Base-by-base conservation (phyloP, 2,888 invertebrate species). In the Ophonus ardosiacus region DNA sequence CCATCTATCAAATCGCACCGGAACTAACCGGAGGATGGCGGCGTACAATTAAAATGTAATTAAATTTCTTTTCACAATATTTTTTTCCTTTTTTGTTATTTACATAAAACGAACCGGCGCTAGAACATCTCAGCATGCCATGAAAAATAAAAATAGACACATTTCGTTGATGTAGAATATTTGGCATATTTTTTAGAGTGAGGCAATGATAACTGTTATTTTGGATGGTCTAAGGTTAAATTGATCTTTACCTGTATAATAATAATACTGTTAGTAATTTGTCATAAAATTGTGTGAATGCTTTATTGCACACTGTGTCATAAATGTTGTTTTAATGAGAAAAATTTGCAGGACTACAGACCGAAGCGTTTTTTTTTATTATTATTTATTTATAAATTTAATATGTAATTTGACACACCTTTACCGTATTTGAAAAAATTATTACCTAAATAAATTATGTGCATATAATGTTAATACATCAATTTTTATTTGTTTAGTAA, bases 21-120 rank as follows among this genome's bases (percentile, higher is more conserved):
- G 83, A 83, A 83, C 83, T 83, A 83, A 83, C 83, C 61, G 83
- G 61, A 57, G 83, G 83, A 83, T 83, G 71, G 83, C 83, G 74
- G 83, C 63, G 76, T 83, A 83, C 83, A 83, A 83, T 83, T 83
- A 83, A 83, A 83, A 83, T 83, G 83, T 83, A 83, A 83, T 83
- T 83, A 83, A 83, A 82, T 83, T 83, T 83, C 61, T 83, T 83
- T 83, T 71, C 71, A 56, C 31, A 38, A 71, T 82, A 71, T 59
- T 78, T 78, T 78, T 78, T 82, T 57, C 43, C 59, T 59, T 78
- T 78, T 78, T 78, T 82, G 21, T 68, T 71, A 82, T 82, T 71
- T 82, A 82, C 82, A 82, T 68, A 82, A 82, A 43, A 71, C 61
- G 71, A n/a, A 82, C 82, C 71, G 82, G 71, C 71, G 71, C 74